A percentile compares a stretch with the other conserved stretches of the same genome.
Conservation (phyloP, 2,113 vertebrate genomes). For the Camelus dromedarius region DNA sequence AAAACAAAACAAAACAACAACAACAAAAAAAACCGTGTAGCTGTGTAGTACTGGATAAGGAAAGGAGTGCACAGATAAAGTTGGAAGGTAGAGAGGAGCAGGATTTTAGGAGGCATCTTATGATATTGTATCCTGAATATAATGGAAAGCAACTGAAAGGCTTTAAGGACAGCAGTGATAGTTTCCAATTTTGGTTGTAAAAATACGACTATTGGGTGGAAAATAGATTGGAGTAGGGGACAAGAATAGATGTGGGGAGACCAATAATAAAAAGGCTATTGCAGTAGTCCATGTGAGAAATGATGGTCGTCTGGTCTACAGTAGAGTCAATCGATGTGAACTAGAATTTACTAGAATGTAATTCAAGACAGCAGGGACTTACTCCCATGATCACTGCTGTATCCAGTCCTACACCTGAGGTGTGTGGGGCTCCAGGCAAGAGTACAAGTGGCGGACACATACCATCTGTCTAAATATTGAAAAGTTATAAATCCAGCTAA, state of each 20-base stretch:
- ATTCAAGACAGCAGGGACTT: background rate
- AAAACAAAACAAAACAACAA: background rate
- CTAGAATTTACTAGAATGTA: background rate
- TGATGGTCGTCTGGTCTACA: background rate
- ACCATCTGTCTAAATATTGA: conserved; percentile 4
- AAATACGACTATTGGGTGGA: background rate
- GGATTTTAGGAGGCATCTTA: background rate
- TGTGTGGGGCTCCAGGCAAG: background rate
- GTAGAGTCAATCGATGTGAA: background rate
- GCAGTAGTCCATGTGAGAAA: background rate
- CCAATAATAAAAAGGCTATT: background rate
- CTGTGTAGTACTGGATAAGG: background rate
- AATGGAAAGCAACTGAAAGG: background rate
- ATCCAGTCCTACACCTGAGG: background rate
- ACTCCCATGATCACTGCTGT: background rate
- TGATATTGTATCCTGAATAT: background rate
- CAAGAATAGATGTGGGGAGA: background rate
- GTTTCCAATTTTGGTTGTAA: conserved; percentile 6
- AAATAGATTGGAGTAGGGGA: background rate
- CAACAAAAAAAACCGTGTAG: background rate
- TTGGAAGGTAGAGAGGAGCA: background rate
- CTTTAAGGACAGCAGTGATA: background rate
- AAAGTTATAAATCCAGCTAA: background rate
- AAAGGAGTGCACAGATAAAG: background rate
- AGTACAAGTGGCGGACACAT: background rate